Evolutionary conservation across 2,797 vertebrate species (phyloP).

Genomic region (Petrocephalus sullivani): DNA sequence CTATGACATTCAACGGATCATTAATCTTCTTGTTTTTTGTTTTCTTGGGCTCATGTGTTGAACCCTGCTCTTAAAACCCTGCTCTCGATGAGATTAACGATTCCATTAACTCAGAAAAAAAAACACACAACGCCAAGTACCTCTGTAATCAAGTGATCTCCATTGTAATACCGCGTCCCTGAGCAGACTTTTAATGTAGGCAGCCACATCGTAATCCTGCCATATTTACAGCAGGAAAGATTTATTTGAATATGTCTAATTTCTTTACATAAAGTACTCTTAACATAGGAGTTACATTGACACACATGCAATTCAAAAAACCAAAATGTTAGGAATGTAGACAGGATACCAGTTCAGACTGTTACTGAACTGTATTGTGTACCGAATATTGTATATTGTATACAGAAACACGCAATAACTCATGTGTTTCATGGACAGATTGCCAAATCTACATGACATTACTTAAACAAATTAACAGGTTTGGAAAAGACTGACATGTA

Average conservation of each 20-base stretch:
- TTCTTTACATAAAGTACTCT: background rate
- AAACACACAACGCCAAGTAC: background rate
- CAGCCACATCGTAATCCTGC: background rate
- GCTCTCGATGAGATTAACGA: background rate
- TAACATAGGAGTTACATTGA: background rate
- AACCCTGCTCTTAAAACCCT: background rate
- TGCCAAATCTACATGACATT: background rate
- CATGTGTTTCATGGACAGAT: background rate
- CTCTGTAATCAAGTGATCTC: constrained; percentile 2
- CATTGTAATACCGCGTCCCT: background rate
- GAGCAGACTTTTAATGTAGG: background rate
- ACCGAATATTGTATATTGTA: background rate
- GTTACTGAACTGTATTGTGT: background rate
- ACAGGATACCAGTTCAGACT: background rate
- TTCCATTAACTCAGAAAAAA: background rate
- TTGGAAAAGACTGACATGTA: background rate
- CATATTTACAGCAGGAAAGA: constrained; percentile 10
- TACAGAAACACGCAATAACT: background rate
- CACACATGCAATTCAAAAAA: background rate
- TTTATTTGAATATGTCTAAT: background rate
- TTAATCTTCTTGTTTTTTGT: background rate
- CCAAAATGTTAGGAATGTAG: background rate
- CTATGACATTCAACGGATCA: background rate
- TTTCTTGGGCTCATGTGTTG: background rate
- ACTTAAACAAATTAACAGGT: background rate